phyloP scores from a whole-genome alignment of 2,113 vertebrate genomes.

The Melanostigma gelatinosum region DNA sequence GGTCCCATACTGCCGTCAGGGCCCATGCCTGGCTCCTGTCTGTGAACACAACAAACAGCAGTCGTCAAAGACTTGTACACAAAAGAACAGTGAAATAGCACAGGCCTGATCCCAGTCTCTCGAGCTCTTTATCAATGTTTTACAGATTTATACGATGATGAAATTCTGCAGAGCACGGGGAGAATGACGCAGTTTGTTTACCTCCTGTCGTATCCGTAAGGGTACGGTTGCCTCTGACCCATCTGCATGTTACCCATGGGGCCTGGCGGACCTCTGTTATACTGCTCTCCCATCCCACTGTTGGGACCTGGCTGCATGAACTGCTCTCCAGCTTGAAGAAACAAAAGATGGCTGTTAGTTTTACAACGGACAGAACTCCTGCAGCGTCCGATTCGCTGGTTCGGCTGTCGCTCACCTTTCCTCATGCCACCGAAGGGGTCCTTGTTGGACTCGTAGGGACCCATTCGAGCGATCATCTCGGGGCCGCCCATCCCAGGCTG shows the following conservation, averaged over 20 bases:
- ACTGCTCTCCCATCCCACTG: conserved; percentile 93
- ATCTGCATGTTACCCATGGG: conserved; percentile 91
- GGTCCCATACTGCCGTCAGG: conserved; percentile 90
- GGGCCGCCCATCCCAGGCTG: conserved; percentile 94
- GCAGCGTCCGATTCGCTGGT: neutral
- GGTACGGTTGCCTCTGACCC: conserved; percentile 94
- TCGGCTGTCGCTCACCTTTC: conserved; percentile 87
- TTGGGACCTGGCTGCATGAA: conserved; percentile 96
- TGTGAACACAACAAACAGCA: conserved; percentile 60
- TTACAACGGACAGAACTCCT: neutral
- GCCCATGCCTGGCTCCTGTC: conserved; percentile 92
- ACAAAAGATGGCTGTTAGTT: neutral
- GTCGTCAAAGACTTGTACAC: neutral
- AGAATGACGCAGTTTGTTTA: conserved; percentile 31
- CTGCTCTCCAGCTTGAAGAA: conserved; percentile 88
- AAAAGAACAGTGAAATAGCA: neutral
- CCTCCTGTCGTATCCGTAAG: conserved; percentile 93
- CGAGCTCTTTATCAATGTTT: neutral
- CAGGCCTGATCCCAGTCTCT: too few relatives aligned
- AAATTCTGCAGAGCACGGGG: neutral
- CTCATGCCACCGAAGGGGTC: conserved; percentile 98
- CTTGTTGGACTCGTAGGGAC: conserved; percentile 94
- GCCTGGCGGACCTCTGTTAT: conserved; percentile 90
- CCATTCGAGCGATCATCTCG: conserved; percentile 95
- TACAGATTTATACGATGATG: neutral